A percentile compares a stretch with the other conserved stretches of the same genome.
These are phyloP conservation scores for Grallaria varia DNA, from an alignment of 2,113 vertebrate genomes.

Conservation along the genomic window DNA sequence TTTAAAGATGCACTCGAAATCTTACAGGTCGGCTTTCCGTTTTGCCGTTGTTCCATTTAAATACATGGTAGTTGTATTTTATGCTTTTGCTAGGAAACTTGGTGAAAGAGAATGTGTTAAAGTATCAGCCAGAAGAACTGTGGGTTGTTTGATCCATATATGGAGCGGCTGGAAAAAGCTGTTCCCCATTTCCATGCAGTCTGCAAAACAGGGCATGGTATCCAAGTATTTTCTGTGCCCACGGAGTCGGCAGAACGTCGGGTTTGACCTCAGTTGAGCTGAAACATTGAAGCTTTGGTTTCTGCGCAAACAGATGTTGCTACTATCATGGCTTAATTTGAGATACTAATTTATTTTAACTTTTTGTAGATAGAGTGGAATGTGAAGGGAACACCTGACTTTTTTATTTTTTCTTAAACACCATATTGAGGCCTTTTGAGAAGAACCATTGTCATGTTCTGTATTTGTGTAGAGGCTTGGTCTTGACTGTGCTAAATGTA, in stretches of 20 bases:
- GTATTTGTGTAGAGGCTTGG: not conserved
- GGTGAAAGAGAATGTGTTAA: not conserved
- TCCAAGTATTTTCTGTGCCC: not conserved
- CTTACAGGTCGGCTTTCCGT: not conserved
- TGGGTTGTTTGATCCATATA: not conserved
- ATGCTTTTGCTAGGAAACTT: not conserved
- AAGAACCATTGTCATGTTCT: not conserved
- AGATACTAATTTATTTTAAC: not conserved
- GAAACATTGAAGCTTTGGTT: not conserved
- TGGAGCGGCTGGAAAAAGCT: not conserved
- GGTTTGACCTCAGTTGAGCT: not conserved
- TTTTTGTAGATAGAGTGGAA: not conserved
- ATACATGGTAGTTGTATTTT: not conserved
- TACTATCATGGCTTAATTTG: not conserved
- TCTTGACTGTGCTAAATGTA: not conserved
- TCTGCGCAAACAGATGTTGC: not conserved
- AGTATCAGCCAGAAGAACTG: not conserved
- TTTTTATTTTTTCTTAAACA: not conserved
- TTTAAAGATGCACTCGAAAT: not conserved
- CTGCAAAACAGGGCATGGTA: not conserved
- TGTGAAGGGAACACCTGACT: not conserved
- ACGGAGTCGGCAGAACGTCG: not conserved
- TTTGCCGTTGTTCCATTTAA: not conserved
- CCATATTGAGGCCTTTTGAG: not conserved
- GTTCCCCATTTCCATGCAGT: not conserved